Evolutionary conservation across 2,797 vertebrate genomes (phyloP).

Genomic region (Psittacula derbiana): DNA sequence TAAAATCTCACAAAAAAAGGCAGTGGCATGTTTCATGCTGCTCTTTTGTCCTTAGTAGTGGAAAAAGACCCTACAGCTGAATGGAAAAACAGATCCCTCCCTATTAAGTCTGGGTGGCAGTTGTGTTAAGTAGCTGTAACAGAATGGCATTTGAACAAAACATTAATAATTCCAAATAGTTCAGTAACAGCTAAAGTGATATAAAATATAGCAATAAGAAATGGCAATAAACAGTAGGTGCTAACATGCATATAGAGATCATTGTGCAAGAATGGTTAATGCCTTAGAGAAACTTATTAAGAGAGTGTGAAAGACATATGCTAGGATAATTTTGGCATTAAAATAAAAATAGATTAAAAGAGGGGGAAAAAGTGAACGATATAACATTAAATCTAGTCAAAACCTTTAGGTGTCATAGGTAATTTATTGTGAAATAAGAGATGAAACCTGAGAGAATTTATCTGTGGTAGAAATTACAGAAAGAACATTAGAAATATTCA

Average conservation of each 20-base stretch:
- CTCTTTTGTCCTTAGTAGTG: background rate
- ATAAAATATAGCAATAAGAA: background rate
- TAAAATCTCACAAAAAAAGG: background rate
- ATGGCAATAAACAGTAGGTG: slow-evolving; percentile 8
- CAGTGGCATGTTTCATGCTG: background rate
- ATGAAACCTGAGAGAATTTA: slow-evolving; percentile 48
- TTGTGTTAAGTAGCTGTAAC: background rate
- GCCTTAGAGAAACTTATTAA: background rate
- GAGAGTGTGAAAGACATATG: background rate
- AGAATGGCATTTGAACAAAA: background rate
- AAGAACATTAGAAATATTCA: slow-evolving; percentile 47
- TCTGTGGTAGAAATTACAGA: slow-evolving; percentile 51
- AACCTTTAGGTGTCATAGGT: slow-evolving; percentile 35
- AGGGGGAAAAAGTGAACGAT: background rate
- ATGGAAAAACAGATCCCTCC: background rate
- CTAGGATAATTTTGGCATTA: slow-evolving; percentile 19
- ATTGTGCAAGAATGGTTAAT: background rate
- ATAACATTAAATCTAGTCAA: slow-evolving; percentile 25
- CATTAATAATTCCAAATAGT: background rate
- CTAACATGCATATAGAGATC: background rate
- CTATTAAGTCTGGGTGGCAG: background rate
- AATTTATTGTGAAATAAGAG: slow-evolving; percentile 54
- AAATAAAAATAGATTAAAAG: slow-evolving; percentile 44
- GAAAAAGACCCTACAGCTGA: background rate
- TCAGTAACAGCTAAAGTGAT: background rate